Evolutionary conservation across 2,888 invertebrate species (phyloP), one percentile per base, ranked within the genome.

Genomic region (Neoaliturus tenellus): DNA sequence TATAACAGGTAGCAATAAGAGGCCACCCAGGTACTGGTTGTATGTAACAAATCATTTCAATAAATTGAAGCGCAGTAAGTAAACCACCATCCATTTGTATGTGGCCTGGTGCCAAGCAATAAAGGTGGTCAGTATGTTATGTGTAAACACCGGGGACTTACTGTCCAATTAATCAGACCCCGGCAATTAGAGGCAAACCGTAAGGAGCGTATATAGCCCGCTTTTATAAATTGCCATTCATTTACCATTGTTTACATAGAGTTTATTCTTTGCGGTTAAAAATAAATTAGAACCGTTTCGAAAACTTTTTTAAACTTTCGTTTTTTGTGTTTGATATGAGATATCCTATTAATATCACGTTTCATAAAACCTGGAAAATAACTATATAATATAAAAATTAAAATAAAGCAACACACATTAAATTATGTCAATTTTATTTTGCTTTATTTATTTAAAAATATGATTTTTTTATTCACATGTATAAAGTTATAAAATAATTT

Each of bases 61-160:
- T 28, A 62, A 62, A 62, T 62, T 10, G 28, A 28, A 17, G 31
- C 3, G 62, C 17, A 17, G 62, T 62, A 14, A 62, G 62, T 28
- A 62, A 55, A 55, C 55, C 55, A 55, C 23, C 2, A 17, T 28
- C 17, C 10, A 62, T 62, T 28, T 17, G 62, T 6, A 6, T 25
- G 62, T 62, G 62, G 62, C 62, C 28, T 12, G 14, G 12, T 62
- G 62, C 62, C 35, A 69, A 69, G 69, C 39, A 69, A 69, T 69
- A 39, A 39, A 69, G 69, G 69, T 69, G 69, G 69, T 69, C 69
- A 69, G 69, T 69, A 69, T 69, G 69, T 69, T 69, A 69, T 69
- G 39, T 69, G 69, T 39, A 69, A 69, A 69, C 69, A 69, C 69
- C 35, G 14, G 69, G 69, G 69, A 69, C 69, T 69, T 23, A 39